Conservation (phyloP, 2,888 invertebrate genomes). For the Oscheius onirici region DNA sequence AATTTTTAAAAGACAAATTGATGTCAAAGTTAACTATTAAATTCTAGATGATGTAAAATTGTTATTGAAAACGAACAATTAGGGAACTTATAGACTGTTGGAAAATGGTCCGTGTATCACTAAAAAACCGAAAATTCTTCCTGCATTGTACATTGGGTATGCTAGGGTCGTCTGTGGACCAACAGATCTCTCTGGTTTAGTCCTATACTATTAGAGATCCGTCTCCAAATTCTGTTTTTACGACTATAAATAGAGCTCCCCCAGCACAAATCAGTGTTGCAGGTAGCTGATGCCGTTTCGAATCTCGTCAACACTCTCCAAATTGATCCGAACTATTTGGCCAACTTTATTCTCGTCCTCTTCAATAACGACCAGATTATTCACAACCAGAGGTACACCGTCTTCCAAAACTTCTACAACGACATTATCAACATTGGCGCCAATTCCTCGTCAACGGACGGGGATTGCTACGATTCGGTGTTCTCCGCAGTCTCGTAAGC, state of each 20-base stretch:
- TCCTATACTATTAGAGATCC: no score
- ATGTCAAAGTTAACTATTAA: no score
- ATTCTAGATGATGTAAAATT: no score
- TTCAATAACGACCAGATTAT: constrained; percentile 52
- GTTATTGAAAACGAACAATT: no score
- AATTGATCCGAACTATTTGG: constrained; percentile 53
- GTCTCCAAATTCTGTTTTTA: not conserved
- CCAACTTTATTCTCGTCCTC: constrained; percentile 52
- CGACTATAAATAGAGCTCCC: no score
- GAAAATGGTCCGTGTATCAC: no score
- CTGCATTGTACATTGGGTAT: no score
- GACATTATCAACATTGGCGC: not conserved
- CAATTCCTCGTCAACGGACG: constrained; percentile 35
- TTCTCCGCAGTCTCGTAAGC: constrained; percentile 46
- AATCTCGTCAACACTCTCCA: constrained; percentile 34
- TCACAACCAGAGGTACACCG: constrained; percentile 5
- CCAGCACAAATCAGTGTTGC: not conserved
- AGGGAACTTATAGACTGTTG: no score
- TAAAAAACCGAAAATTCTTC: no score
- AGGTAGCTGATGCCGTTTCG: constrained; percentile 32
- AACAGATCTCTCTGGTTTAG: no score
- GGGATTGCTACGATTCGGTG: constrained; percentile 50
- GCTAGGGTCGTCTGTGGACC: no score
- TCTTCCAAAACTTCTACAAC: not conserved
- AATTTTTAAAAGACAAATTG: no score